Conservation (phyloP, 2,113 vertebrate species). For the Leptosomus discolor region DNA sequence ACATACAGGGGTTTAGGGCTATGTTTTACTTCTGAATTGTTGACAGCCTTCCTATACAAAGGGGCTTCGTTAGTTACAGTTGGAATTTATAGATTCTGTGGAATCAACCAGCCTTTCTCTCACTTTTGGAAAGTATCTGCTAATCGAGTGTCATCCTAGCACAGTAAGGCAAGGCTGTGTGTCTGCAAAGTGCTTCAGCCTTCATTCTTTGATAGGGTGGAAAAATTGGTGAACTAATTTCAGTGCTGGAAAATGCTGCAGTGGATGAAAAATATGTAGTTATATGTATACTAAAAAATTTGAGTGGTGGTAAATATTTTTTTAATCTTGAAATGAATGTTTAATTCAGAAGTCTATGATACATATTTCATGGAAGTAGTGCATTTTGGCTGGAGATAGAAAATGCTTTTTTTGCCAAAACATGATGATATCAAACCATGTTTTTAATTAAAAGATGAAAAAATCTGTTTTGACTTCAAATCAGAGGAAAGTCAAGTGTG, state of each 20-base stretch:
- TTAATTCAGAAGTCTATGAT: neutral
- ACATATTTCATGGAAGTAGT: neutral
- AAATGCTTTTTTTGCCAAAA: neutral
- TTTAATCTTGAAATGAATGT: neutral
- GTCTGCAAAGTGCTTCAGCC: neutral
- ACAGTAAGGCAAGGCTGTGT: neutral
- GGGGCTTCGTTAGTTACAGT: accelerated
- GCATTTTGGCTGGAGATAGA: neutral
- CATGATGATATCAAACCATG: neutral
- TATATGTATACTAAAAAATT: neutral
- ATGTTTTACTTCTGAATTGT: neutral
- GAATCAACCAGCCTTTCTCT: neutral
- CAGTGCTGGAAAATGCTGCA: neutral
- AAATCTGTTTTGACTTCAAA: neutral
- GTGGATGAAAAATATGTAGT: neutral
- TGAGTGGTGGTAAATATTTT: neutral
- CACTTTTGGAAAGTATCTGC: neutral
- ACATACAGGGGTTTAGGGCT: neutral
- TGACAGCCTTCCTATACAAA: neutral
- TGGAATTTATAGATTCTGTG: accelerated
- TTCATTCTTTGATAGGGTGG: neutral
- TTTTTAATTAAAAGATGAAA: neutral
- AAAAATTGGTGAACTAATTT: neutral
- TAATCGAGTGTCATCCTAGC: accelerated
- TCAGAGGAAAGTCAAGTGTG: neutral